Evolutionary conservation across 2,113 vertebrate genomes (phyloP), one percentile per base, ranked within the genome.

Genomic region (Albula goreensis): DNA sequence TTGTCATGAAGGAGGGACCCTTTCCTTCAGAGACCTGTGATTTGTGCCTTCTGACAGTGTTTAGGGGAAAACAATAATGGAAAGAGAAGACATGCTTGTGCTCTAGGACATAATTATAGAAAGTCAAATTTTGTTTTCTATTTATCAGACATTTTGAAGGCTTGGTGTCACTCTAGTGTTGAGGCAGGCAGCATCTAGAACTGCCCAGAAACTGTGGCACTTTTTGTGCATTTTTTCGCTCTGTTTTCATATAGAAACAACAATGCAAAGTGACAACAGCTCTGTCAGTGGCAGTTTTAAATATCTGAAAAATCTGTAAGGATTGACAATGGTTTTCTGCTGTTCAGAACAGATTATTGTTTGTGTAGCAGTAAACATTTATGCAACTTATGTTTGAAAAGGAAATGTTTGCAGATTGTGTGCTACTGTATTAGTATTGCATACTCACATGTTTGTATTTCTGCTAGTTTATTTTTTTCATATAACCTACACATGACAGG

Each of bases 11-110:
- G 11, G 78, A 77, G 78, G 63, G 82, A 84, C 85, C 82, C 70
- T 86, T 83, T 84, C 82, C 81, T 86, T 81, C 48, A 83, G 63
- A 87, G 88, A 90, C 85, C 83, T 51, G 77, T 81, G 85, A 87
- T 91, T 91, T 89, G 86, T 87, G 90, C 85, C 84, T 88, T 86
- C 85, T 84, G 79, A 82, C 77, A 51, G n/a, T 80, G 85, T 85
- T 84, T 70, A 8, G 48, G 78, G 53, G 57, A 74, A 81, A 22
- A 80, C 78, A 87, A 82, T 85, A 85, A 83, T 60, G 85, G 74
- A 84, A 85, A 10, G 15, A 53, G 63, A 86, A 88, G 83, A 79
- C 51, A 49, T 85, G 50, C 63, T 51, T 15, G 48, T 78, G 86
- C 51, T 88, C 25, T 84, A 84, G 52, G 50, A 85, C 57, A 7